Percentiles rank a stretch among this genome's conserved stretches.
These are phyloP conservation scores for Lucilia cuprina DNA, from an alignment of 1,140 invertebrate genomes.

Conservation along the genomic window DNA sequence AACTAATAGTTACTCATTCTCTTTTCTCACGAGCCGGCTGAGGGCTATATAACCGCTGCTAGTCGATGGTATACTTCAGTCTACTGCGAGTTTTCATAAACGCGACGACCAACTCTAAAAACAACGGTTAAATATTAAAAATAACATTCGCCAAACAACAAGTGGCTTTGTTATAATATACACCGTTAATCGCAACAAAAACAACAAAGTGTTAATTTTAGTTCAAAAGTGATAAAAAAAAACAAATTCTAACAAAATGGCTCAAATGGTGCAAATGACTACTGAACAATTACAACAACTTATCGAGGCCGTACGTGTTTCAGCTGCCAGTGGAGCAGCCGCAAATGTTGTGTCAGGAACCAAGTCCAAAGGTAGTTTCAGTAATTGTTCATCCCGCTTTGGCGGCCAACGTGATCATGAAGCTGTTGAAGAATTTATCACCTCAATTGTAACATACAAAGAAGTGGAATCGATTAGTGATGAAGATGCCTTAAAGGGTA, in stretches of 20 bases:
- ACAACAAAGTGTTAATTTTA: not conserved
- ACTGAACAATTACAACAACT: conserved; percentile 36
- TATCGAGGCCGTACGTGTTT: conserved; percentile 23
- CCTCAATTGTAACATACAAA: conserved; percentile 54
- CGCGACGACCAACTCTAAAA: conserved; percentile 1
- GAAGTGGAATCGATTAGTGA: conserved; percentile 58
- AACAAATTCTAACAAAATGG: conserved; percentile 25
- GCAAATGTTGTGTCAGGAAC: not conserved
- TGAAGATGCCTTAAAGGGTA: conserved; percentile 53
- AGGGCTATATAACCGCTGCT: not conserved
- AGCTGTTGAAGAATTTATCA: conserved; percentile 59
- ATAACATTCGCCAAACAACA: conserved; percentile 32
- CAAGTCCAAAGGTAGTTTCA: conserved; percentile 55
- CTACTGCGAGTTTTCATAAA: not conserved
- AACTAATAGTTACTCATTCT: not conserved
- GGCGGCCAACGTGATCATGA: conserved; percentile 57
- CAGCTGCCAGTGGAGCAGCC: not conserved
- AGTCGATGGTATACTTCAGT: not conserved
- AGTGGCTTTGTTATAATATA: conserved; percentile 11
- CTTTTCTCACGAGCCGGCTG: not conserved
- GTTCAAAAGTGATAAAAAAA: conserved; percentile 18
- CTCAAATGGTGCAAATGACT: conserved; percentile 25
- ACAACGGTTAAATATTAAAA: not conserved
- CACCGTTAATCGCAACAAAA: not conserved
- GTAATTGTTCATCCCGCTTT: conserved; percentile 51